Conservation (phyloP, 2,888 invertebrate species). For the Mamestra brassicae region DNA sequence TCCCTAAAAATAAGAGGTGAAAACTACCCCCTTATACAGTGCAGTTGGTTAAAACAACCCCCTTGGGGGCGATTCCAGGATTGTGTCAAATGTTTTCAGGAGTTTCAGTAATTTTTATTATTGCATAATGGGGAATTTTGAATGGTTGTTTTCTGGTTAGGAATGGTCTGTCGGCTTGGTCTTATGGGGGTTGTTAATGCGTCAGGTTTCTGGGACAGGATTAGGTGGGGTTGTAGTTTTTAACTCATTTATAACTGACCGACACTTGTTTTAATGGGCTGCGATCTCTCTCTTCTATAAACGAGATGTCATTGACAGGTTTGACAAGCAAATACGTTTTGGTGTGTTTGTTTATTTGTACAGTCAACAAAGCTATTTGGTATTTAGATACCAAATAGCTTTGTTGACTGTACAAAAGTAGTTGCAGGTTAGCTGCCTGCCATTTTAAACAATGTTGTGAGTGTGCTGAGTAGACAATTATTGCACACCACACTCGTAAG, state of each 20-base stretch:
- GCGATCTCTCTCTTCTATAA: not conserved
- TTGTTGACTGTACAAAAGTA: no score
- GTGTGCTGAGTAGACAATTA: no score
- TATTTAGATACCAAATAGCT: no score
- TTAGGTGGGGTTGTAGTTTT: not conserved
- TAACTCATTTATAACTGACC: not conserved
- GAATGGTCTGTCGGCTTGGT: not conserved
- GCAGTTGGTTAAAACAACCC: conserved; percentile 46
- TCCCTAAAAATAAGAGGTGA: not conserved
- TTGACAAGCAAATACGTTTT: not conserved
- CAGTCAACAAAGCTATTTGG: no score
- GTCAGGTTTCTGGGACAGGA: not conserved
- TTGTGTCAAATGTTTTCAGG: conserved; percentile 32
- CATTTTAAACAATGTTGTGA: no score
- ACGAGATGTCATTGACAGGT: not conserved
- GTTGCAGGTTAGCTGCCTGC: no score
- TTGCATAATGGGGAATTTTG: conserved; percentile 25
- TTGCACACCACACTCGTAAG: no score
- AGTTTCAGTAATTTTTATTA: conserved; percentile 38
- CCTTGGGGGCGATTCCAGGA: conserved; percentile 29
- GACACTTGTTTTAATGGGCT: not conserved
- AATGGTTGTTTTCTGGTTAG: not conserved
- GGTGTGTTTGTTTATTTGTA: no score
- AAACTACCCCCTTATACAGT: conserved; percentile 54
- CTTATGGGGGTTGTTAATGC: conserved; percentile 4